Base-by-base conservation (phyloP, 2,888 invertebrate species). In the Drosophila mercatorum region DNA sequence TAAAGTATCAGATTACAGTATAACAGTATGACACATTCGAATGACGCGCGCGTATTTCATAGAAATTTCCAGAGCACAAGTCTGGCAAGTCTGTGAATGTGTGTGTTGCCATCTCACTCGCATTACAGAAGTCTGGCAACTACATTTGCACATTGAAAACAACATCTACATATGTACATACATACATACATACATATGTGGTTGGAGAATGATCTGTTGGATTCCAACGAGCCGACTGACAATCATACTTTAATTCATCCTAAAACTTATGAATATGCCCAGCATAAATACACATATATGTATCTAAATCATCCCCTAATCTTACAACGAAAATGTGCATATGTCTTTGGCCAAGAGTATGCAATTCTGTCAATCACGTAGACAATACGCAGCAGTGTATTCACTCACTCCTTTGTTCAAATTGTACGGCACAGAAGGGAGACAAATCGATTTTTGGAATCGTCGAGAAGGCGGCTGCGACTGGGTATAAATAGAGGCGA, bases 401-500 rank as follows among this genome's bases (percentile, higher is more conserved):
- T 75, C 76, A 51, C 40, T 77, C 80, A 43, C 76, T 51, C 78
- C 10, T 28, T 14, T 36, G n/a, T 55, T 6, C 6, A 4, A 61
- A 63, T 47, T 22, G 47, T 26, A 3, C 1, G 31, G 26, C 5
- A 59, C 46, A 58, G 8, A 52, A 72, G 55, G 62, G 64, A 70
- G 82, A 61, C 66, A 73, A 68, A 63, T 57, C 31, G 46, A 61
- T 14, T 80, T 78, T 70, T 47, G 26, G 88, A 85, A 72, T 11
- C 46, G 46, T 79, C 73, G 31, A 53, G 14, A 28, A 46, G 47
- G 17, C 57, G 49, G 52, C 52, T 14, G 41, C 28, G 17, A 3
- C 34, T 10, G 57, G 26, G 69, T 84, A 84, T 84, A 84, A 83
- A 84, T 86, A 89, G 41, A 59, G 64, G 52, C 7, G 40, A 5